A percentile compares a stretch with the other conserved stretches of the same genome.
Evolutionary conservation across 1,140 invertebrate genomes (phyloP).

Genomic region (Papilio machaon): DNA sequence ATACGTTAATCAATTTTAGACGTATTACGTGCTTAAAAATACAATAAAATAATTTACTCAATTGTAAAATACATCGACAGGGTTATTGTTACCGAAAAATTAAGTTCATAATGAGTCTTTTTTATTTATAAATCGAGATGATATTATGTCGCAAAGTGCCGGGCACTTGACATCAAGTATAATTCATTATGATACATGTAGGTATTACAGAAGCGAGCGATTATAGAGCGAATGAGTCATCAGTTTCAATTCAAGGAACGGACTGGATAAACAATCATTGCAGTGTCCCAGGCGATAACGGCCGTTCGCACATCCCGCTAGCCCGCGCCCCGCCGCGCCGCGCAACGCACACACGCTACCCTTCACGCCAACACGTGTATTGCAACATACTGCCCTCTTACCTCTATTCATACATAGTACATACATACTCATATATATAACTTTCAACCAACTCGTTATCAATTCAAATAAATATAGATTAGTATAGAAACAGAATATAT

Average conservation of each 20-base stretch:
- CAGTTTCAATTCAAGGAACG: constrained; percentile 80
- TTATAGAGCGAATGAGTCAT: constrained; percentile 76
- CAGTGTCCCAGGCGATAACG: constrained; percentile 73
- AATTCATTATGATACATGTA: constrained; percentile 44
- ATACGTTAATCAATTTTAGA: neutral
- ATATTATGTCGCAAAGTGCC: neutral
- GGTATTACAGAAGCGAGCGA: constrained; percentile 62
- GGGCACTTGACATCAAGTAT: constrained; percentile 10
- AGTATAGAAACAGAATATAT: no score
- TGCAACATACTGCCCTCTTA: neutral
- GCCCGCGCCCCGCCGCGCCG: constrained; percentile 39
- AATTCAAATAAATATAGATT: no score
- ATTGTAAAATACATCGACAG: neutral
- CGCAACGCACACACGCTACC: constrained; percentile 6
- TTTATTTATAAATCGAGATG: constrained; percentile 33
- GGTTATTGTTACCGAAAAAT: neutral
- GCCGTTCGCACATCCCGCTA: constrained; percentile 73
- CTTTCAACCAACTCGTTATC: no score
- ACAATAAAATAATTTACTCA: neutral
- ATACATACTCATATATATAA: no score
- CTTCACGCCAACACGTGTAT: constrained; percentile 46
- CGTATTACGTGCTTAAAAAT: neutral
- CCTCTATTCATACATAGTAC: neutral
- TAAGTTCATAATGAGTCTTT: constrained; percentile 1
- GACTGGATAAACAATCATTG: constrained; percentile 80